Base-by-base conservation (phyloP, 1,140 invertebrate species). In the Plodia interpunctella region DNA sequence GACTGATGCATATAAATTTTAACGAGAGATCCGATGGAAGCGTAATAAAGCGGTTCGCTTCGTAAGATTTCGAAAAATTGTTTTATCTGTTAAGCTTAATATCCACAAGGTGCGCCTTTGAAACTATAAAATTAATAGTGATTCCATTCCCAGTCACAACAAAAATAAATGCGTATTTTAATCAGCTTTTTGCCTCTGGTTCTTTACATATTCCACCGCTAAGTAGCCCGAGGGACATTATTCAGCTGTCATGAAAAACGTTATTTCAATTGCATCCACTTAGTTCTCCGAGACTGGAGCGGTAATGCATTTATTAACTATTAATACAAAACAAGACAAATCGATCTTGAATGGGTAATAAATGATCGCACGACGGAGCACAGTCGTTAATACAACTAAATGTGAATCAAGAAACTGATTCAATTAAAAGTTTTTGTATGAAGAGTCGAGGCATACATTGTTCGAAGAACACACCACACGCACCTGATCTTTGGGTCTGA, bases 251-350 rank as follows among this genome's bases (percentile, higher is more conserved):
- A 15, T 44, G 38, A 44, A 44, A 44, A 10, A 17, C 38, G 15
- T 44, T 44, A 44, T 44, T 2, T 13, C n/a, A 44, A 44, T 44
- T 15, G 38, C 38, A 44, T 44, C 38, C 38, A 44, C 38, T 44
- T 44, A 35, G 32, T 15, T 15, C 30, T 15, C 38, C 3, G 10
- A 35, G 32, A 3, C 13, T 17, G 38, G 10, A 1, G 38, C 2
- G 13, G 38, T 44, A 44, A 44, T 44, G 38, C 38, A 44, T 44
- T 44, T 44, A 44, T 44, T 44, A 44, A 44, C 38, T 44, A 44
- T 44, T 44, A 44, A 44, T 44, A 44, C 38, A 44, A 44, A 44
- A 44, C 38, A 44, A 44, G 38, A 44, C 38, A 44, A 44, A 44
- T 44, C 38, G 38, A 44, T 44, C 5, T 17, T 44, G 38, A 44